Base-by-base conservation (phyloP, 2,113 vertebrate species). In the Noturus placidus region DNA sequence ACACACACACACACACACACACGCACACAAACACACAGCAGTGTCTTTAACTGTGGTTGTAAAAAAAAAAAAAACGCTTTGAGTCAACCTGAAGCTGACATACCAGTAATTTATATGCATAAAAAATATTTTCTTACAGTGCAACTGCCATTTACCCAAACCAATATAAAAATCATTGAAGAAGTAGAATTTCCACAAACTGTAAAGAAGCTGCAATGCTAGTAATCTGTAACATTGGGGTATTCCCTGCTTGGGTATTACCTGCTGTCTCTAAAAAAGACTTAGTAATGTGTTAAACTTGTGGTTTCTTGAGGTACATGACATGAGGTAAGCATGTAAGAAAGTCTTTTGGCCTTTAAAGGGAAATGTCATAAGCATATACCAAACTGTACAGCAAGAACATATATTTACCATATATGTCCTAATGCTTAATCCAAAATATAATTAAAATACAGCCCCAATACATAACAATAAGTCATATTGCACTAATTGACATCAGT, bases 361-460 rank as follows among this genome's bases (percentile, higher is more conserved):
- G 50, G 27, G 17, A 82, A 89, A 87, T 80, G 89, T 87, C 82
- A 89, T 67, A 25, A 4, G 14, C 61, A 81, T 4, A 7, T 17
- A 15, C 30, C 33, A 63, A 27, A 63, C 30, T 61, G n/a, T 63
- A 80, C 19, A 52, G 15, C 19, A 27, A 30, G 19, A 30, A 81
- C 77, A 42, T 52, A n/a, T 2, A 4, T 27, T 65, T 25, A 15
- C 33, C 35, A 46, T 46, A 46, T 46, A 46, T 46, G 50, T 52
- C 50, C 50, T 10, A 10, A 50, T 50, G 20, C 9, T 35, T 57
- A 30, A 8, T 54, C 2, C 4, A 79, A 30, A 54, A 17, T 54
- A 30, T 3, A 30, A 9, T 79, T 30, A 35, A 78, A 30, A 30
- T 54, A 52, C 6, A 54, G 27, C 25, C 50, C 14, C 1, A n/a